phyloP scores from a whole-genome alignment of 2,113 vertebrate species.

The Salvelinus namaycush region DNA sequence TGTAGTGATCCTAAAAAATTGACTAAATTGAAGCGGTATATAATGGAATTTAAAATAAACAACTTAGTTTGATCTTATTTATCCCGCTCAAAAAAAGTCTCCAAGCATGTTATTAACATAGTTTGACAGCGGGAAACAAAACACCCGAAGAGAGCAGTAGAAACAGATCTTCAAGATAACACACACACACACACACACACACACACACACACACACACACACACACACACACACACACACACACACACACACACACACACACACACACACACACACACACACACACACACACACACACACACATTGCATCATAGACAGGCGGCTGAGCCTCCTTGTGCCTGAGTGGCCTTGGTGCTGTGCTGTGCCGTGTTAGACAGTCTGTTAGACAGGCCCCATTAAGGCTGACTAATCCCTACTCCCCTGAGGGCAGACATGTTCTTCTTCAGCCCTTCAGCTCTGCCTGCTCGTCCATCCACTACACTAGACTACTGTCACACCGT shows the following conservation, averaged over 20 bases:
- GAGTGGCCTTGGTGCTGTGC: constrained; percentile 22
- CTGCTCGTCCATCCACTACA: constrained; percentile 3
- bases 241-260: constrained; percentile 8
- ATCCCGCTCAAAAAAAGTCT: constrained; percentile 51
- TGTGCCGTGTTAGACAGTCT: constrained; percentile 11
- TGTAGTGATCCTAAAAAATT: no score
- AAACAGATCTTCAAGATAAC: not conserved
- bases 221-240: constrained; percentile 14
- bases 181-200: constrained; percentile 14
- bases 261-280: not conserved
- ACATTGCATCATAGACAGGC: constrained; percentile 47
- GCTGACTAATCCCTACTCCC: constrained; percentile 55
- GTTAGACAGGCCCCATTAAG: constrained; percentile 47
- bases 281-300: constrained; percentile 12
- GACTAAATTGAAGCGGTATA: constrained; percentile 48
- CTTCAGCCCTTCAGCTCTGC: constrained; percentile 39
- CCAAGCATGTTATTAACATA: constrained; percentile 67
- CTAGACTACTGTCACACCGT: not conserved
- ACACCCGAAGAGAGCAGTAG: constrained; percentile 41
- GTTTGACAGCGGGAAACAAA: constrained; percentile 51
- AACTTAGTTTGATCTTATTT: constrained; percentile 11
- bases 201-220: constrained; percentile 4
- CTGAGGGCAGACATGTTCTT: constrained; percentile 48
- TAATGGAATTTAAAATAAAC: constrained; percentile 54
- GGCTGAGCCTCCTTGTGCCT: constrained; percentile 38